Conservation (phyloP, 2,113 vertebrate genomes). For the Ahaetulla prasina region DNA sequence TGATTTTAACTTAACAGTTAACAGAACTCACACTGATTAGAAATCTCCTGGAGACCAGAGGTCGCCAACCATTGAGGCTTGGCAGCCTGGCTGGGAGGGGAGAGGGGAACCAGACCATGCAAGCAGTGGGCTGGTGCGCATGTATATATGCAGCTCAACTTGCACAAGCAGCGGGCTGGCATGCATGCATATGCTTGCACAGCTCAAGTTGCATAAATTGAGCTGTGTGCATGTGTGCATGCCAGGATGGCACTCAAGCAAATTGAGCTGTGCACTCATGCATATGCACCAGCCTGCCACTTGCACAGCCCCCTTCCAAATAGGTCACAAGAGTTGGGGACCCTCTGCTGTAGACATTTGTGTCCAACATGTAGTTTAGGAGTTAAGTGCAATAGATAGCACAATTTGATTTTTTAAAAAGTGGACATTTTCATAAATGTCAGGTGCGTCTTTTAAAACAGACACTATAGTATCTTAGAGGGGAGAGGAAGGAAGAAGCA, state of each 20-base stretch:
- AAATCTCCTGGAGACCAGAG: neutral
- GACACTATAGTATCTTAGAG: neutral
- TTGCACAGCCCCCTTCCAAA: neutral
- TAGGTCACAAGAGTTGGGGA: neutral
- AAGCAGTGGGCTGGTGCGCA: too few relatives aligned
- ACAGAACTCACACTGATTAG: neutral
- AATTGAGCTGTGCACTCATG: too few relatives aligned
- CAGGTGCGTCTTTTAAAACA: neutral
- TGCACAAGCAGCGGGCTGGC: too few relatives aligned
- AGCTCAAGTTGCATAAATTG: too few relatives aligned
- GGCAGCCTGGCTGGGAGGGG: too few relatives aligned
- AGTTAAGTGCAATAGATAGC: neutral
- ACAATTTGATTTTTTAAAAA: neutral
- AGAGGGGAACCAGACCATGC: too few relatives aligned
- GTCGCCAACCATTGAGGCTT: too few relatives aligned
- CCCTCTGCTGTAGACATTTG: neutral
- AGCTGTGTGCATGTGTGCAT: too few relatives aligned
- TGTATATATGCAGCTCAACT: too few relatives aligned
- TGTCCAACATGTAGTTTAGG: neutral
- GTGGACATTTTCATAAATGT: neutral
- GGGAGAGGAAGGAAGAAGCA: neutral
- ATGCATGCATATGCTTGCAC: accelerated
- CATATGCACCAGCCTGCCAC: too few relatives aligned
- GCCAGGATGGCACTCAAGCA: too few relatives aligned
- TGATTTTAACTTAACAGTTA: neutral